Base-by-base conservation (phyloP, 1,140 invertebrate species). In the Pantala flavescens region DNA sequence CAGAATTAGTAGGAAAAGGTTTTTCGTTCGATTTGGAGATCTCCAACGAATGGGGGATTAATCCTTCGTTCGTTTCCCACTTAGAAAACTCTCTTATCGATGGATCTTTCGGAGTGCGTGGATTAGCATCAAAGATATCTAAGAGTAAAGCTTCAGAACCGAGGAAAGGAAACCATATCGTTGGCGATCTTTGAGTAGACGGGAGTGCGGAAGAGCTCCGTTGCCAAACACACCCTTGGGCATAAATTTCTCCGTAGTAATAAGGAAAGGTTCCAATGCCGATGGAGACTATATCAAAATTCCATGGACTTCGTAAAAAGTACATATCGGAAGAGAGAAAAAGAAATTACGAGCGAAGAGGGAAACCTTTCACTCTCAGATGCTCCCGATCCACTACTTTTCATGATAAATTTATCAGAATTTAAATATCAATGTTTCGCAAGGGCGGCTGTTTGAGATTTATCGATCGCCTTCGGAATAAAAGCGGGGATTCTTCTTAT, bases 381-480 rank as follows among this genome's bases (percentile, higher is more conserved):
- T 7, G 49, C n/a, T 16, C 49, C 49, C 49, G 49, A 19, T 63
- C 16, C 49, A 63, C 16, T 19, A 12, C 49, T 16, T 63, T 19
- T 63, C 16, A 63, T 63, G n/a, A 63, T 63, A 63, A 63, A 63
- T 63, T 63, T 63, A 63, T 63, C 12, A 12, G 49, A 63, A 63
- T 63, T 63, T 63, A 63, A 63, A 63, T 63, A 63, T 63, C 49
- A 63, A 63, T 63, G 49, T 21, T 63, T 63, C 49, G 14, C 49
- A 5, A 7, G 16, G 49, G 12, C 1, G 49, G 49, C 14, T 63
- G n/a, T 63, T 63, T 63, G 49, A 63, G 49, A 63, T 63, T 63
- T 63, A 63, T 63, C 49, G 49, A 63, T 63, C 49, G 49, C 49
- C 49, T 14, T 63, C 49, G 49, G n/a, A 63, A 63, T 63, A 63